Evolutionary conservation across 2,113 vertebrate genomes (phyloP).

Genomic region (Apeltes quadracus): DNA sequence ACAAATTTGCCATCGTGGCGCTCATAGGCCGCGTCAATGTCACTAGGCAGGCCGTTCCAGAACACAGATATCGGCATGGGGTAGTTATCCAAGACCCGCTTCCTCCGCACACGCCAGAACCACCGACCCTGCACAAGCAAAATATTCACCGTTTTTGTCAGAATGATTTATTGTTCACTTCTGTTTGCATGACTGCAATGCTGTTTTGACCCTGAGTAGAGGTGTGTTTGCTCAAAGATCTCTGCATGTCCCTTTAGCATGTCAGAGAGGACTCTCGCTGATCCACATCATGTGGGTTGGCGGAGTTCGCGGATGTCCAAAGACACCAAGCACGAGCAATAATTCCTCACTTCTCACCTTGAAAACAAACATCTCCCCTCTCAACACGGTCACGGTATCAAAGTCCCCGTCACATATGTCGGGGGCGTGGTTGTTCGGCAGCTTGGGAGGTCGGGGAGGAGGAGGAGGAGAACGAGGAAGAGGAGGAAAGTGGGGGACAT

Average conservation of each 20-base stretch:
- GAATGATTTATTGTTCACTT: slow-evolving; percentile 5
- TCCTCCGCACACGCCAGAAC: slow-evolving; percentile 96
- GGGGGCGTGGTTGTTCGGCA: slow-evolving; percentile 78
- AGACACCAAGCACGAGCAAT: not conserved
- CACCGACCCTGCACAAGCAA: slow-evolving; percentile 84
- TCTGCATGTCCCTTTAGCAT: not conserved
- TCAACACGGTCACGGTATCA: slow-evolving; percentile 78
- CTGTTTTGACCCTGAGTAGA: not conserved
- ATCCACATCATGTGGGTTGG: not conserved
- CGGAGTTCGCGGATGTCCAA: not conserved
- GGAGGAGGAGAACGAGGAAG: slow-evolving; percentile 68
- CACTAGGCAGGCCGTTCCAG: slow-evolving; percentile 90
- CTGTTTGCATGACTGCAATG: not conserved
- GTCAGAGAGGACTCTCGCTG: not conserved
- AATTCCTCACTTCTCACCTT: slow-evolving; percentile 70
- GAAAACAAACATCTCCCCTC: slow-evolving; percentile 84
- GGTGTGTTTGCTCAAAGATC: not conserved
- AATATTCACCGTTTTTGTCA: not conserved
- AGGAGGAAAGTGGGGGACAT: slow-evolving; percentile 50
- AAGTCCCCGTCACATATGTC: slow-evolving; percentile 81
- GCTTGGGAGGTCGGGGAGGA: slow-evolving; percentile 77
- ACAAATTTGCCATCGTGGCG: slow-evolving; percentile 93
- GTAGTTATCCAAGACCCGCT: slow-evolving; percentile 93
- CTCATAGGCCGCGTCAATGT: slow-evolving; percentile 93
- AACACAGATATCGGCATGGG: slow-evolving; percentile 96